phyloP scores from a whole-genome alignment of 2,797 vertebrate genomes.

The Ciconia nigra region DNA sequence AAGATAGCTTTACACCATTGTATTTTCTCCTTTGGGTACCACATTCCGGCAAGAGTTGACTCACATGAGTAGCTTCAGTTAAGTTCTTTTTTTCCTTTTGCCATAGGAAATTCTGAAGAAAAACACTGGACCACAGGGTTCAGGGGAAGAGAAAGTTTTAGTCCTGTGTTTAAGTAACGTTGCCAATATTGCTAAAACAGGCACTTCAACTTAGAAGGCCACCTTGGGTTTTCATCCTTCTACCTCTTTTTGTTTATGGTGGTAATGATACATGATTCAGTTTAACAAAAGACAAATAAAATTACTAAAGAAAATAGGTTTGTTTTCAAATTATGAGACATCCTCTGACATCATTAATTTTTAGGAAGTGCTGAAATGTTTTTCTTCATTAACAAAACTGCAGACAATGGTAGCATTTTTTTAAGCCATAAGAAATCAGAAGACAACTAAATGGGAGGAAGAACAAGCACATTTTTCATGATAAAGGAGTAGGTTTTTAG shows the following conservation, averaged over 20 bases:
- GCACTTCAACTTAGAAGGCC: neutral
- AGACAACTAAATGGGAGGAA: neutral
- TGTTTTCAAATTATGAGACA: neutral
- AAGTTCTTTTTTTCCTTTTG: neutral
- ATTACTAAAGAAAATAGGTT: neutral
- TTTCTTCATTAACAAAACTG: neutral
- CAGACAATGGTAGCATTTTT: neutral
- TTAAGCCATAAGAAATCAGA: neutral
- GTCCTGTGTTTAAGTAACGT: accelerated
- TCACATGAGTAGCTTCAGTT: neutral
- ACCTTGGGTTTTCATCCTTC: neutral
- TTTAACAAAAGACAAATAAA: neutral
- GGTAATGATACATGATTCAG: neutral
- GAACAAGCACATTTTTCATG: neutral
- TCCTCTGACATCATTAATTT: neutral
- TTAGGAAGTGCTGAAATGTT: neutral
- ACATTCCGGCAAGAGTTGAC: neutral
- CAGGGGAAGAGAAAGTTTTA: neutral
- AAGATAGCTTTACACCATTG: neutral
- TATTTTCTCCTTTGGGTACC: neutral
- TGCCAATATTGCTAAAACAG: accelerated
- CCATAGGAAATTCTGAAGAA: neutral
- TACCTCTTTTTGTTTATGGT: neutral
- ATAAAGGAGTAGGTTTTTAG: neutral
- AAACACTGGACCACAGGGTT: accelerated